Evolutionary conservation across 2,888 invertebrate species (phyloP).

Genomic region (Cabera pusaria): DNA sequence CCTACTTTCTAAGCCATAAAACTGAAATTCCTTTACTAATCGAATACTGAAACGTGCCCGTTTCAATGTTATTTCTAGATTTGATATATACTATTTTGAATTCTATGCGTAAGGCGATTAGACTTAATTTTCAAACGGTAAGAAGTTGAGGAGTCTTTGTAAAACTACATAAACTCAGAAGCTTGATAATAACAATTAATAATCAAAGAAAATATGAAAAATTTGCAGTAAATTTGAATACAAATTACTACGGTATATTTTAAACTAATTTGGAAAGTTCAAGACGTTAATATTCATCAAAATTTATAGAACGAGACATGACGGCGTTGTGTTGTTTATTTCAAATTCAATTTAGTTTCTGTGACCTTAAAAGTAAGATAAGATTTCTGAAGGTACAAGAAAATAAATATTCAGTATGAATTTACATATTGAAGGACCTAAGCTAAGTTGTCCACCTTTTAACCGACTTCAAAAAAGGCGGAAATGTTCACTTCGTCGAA

Average conservation of each 20-base stretch:
- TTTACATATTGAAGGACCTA: too few species aligned
- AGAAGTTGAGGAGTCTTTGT: constrained; percentile 7
- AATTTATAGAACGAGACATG: constrained; percentile 2
- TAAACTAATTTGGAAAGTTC: constrained; percentile 8
- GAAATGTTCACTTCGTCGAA: too few species aligned
- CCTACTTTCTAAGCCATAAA: constrained; percentile 18
- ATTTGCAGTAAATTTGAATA: too few species aligned
- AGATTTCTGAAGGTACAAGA: not conserved
- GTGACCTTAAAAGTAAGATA: not conserved
- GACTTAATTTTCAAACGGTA: constrained; percentile 16
- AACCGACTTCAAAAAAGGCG: too few species aligned
- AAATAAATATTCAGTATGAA: constrained; percentile 1
- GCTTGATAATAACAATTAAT: too few species aligned
- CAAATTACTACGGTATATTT: constrained; percentile 3
- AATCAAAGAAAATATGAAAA: constrained; percentile 25
- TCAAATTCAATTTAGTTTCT: constrained; percentile 4
- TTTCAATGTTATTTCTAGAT: constrained; percentile 28
- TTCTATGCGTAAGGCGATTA: constrained; percentile 15
- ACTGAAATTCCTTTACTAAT: constrained; percentile 16
- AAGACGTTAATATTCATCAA: constrained; percentile 7
- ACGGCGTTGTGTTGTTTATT: constrained; percentile 2
- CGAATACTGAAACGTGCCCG: constrained; percentile 20
- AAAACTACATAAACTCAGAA: too few species aligned
- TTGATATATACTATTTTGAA: constrained; percentile 10
- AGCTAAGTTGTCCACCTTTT: too few species aligned